Conservation (phyloP, 2,113 vertebrate genomes). For the Gymnarchus niloticus region DNA sequence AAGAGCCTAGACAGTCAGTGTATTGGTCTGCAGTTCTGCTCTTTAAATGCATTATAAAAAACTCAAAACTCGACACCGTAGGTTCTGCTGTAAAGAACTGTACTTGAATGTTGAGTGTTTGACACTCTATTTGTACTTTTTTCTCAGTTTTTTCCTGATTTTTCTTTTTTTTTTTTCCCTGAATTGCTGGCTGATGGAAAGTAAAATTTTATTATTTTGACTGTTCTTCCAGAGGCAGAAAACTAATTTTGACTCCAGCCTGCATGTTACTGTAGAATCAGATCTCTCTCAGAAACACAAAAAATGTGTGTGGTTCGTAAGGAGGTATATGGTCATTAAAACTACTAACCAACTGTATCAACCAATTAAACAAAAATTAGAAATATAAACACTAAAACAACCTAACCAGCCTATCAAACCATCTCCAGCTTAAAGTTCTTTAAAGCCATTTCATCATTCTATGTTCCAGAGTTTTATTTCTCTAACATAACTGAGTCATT, state of each 20-base stretch:
- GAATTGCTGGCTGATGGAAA: background rate
- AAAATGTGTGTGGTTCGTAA: no score
- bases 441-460: background rate
- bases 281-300: no score
- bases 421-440: background rate
- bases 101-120: background rate
- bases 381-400: background rate
- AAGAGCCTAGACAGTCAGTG: background rate
- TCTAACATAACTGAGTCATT: background rate
- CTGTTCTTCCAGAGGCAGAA: constrained; percentile 4
- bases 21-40: background rate
- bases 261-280: background rate
- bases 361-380: background rate
- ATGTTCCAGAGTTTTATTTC: background rate
- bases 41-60: background rate
- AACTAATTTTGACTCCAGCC: background rate
- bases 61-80: background rate
- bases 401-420: background rate
- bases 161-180: no score
- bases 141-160: background rate
- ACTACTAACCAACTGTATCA: background rate
- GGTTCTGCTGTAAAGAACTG: background rate
- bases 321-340: background rate
- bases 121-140: background rate
- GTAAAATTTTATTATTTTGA: background rate